A percentile compares a stretch with the other conserved stretches of the same genome.
These are phyloP conservation scores for Embidobia sp. DNA, from an alignment of 2,888 invertebrate species.

Conservation along the genomic window DNA sequence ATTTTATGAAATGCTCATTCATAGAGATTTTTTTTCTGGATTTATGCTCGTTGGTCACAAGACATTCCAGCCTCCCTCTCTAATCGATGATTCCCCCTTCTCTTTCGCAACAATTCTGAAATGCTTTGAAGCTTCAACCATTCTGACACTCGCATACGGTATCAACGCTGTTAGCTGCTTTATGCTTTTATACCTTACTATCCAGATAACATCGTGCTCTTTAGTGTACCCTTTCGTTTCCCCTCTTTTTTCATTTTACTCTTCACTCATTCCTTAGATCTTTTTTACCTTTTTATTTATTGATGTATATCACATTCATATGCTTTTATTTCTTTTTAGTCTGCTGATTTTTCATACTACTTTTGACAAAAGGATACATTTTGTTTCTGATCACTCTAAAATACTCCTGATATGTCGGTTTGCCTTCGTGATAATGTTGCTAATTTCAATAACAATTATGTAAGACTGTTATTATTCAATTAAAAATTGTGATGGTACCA, in stretches of 20 bases:
- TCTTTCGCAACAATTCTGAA: slow-evolving; percentile 35
- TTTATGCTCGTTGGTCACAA: slow-evolving; percentile 51
- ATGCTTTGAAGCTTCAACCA: slow-evolving; percentile 67
- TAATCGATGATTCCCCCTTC: slow-evolving; percentile 45
- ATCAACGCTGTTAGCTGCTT: slow-evolving; percentile 79
- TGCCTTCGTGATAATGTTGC: too few species aligned
- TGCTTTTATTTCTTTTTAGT: slow-evolving; percentile 25
- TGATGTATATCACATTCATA: slow-evolving; percentile 25
- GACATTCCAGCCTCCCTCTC: slow-evolving; percentile 52
- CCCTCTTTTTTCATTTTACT: slow-evolving; percentile 25
- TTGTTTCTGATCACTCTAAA: slow-evolving; percentile 17
- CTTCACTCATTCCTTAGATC: slow-evolving; percentile 50
- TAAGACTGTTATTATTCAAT: too few species aligned
- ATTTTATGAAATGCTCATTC: too few species aligned
- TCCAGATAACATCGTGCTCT: slow-evolving; percentile 76
- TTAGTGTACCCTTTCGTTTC: slow-evolving; percentile 53
- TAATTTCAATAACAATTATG: too few species aligned
- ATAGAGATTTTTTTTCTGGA: too few species aligned
- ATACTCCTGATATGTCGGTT: too few species aligned
- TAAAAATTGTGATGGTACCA: too few species aligned
- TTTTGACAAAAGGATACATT: slow-evolving; percentile 20
- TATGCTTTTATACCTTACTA: slow-evolving; percentile 78
- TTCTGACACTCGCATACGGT: slow-evolving; percentile 77
- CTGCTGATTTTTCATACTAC: slow-evolving; percentile 37
- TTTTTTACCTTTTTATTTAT: slow-evolving; percentile 49